Conservation (phyloP, 2,113 vertebrate genomes). For the Bos taurus region DNA sequence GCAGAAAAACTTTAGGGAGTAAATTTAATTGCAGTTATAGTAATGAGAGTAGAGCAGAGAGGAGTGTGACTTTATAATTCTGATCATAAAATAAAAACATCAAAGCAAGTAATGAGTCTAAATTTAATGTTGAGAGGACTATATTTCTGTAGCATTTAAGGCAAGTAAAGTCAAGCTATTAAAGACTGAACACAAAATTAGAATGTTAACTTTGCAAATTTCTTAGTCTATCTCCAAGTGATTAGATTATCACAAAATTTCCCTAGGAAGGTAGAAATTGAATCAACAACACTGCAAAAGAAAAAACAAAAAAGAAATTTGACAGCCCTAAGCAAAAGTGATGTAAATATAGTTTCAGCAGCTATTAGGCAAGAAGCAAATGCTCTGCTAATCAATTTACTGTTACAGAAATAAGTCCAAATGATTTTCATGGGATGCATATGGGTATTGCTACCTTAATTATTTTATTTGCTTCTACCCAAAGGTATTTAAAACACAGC, state of each 20-base stretch:
- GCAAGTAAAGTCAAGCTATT: background rate
- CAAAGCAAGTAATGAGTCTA: background rate
- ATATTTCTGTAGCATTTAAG: background rate
- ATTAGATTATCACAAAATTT: background rate
- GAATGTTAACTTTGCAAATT: slow-evolving; percentile 20
- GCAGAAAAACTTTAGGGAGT: background rate
- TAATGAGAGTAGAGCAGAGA: background rate
- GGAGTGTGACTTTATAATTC: background rate
- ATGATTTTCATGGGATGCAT: slow-evolving; percentile 18
- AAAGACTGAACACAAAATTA: background rate
- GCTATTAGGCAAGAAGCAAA: slow-evolving; percentile 1
- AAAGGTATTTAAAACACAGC: slow-evolving; percentile 41
- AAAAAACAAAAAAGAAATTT: background rate
- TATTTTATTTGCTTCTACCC: slow-evolving; percentile 37
- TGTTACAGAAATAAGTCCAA: slow-evolving; percentile 7
- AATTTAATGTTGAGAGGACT: background rate
- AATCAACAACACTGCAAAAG: background rate
- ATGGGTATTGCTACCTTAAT: background rate
- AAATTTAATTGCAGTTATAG: background rate
- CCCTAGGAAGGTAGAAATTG: slow-evolving; percentile 25
- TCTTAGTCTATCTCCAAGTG: background rate
- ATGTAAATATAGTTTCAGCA: background rate
- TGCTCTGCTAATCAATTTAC: slow-evolving; percentile 15
- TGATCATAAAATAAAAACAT: slow-evolving; percentile 35
- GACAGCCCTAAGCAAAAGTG: background rate